Base-by-base conservation (phyloP, 2,797 vertebrate genomes). In the Poecilia picta region DNA sequence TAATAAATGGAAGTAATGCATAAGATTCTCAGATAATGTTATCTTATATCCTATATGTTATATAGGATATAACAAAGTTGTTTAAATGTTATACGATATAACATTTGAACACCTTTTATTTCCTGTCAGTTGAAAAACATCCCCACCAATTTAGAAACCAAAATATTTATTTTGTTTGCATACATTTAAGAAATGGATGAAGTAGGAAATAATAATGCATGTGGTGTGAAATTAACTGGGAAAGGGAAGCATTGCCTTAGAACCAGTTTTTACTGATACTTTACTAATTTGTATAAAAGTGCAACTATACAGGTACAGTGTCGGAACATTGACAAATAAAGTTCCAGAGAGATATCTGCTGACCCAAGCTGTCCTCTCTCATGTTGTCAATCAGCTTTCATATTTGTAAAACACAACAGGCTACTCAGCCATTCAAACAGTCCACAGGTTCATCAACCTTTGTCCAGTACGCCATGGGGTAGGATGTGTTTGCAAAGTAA, bases 401-500 rank as follows among this genome's bases (percentile, higher is more conserved):
- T 80, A 86, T 77, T 81, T 73, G 73, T 70, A 89, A 90, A 92
- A 89, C 74, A 87, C n/a, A 51, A 83, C 85, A 82, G 71, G 36
- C 59, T 83, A 88, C 72, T 78, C 82, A 84, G 81, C 83, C 90
- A 89, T 88, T 90, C 71, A 86, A 85, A 85, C 74, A 91, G 89
- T 77, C 57, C 68, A 68, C 74, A 75, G 49, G 80, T 90, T 93
- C 87, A 85, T 87, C 87, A 91, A 96, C 95, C 95, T 96, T 96
- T 96, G 95, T 90, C 89, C 95, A 76, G 71, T 74, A 80, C 72
- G 83, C 73, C 77, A 74, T 72, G 85, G 87, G 86, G 72, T 86
- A 85, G 87, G 79, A 83, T 79, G 85, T 95, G 92, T 96, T 95
- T 96, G 91, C 94, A 87, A 81, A 95, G 94, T 77, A 89, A 85